Conservation (phyloP, 2,888 invertebrate genomes). For the Agonum fuliginosum region DNA sequence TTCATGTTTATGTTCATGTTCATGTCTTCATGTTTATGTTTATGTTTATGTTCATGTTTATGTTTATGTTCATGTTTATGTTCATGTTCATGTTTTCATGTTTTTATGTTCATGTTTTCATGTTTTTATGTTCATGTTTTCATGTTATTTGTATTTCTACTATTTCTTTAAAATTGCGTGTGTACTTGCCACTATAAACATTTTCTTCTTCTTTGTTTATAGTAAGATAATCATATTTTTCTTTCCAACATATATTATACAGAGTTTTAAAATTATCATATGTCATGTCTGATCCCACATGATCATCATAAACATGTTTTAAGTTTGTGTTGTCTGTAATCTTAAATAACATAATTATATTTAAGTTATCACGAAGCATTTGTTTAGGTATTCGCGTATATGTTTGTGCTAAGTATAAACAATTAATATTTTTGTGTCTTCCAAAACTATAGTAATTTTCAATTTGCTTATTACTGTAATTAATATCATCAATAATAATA, state of each 20-base stretch:
- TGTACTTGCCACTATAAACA: conserved; percentile 66
- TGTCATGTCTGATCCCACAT: conserved; percentile 64
- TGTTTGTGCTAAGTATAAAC: conserved; percentile 68
- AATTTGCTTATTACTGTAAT: conserved; percentile 66
- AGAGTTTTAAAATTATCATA: conserved; percentile 65
- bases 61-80: too few relatives aligned
- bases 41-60: too few relatives aligned
- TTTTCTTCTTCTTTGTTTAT: conserved; percentile 66
- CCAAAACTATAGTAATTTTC: conserved; percentile 66
- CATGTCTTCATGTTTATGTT: neutral
- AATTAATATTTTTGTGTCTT: conserved; percentile 66
- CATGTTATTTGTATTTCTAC: conserved; percentile 20
- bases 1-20: neutral
- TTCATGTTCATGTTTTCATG: too few relatives aligned
- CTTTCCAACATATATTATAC: conserved; percentile 66
- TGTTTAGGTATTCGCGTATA: conserved; percentile 68
- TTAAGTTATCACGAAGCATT: conserved; percentile 67
- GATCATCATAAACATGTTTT: conserved; percentile 66
- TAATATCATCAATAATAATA: conserved; percentile 69
- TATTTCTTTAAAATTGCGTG: conserved; percentile 65
- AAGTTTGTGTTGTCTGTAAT: conserved; percentile 68
- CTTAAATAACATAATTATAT: conserved; percentile 67
- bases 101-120: too few relatives aligned
- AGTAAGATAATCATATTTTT: conserved; percentile 65
- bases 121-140: neutral